Conservation (phyloP, 92 coral and sea anemone species). For the Paragorgia papillata region DNA sequence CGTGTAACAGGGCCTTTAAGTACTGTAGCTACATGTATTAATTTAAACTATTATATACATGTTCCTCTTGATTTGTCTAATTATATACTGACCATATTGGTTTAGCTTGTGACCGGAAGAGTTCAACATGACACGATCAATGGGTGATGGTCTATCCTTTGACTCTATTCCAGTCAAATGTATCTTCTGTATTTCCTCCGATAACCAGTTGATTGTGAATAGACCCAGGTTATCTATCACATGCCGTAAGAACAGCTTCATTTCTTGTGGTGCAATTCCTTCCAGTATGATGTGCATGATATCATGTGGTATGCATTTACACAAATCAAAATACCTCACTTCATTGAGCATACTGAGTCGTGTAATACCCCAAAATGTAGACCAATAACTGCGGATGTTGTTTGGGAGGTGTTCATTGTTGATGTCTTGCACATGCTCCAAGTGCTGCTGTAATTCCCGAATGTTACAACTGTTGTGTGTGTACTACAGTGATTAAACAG, state of each 20-base stretch:
- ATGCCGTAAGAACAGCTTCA: too few species aligned
- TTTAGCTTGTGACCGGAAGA: background rate
- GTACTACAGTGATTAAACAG: too few species aligned
- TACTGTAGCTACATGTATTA: too few species aligned
- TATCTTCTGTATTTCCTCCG: background rate
- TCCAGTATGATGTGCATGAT: slow-evolving; percentile 1
- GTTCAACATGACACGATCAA: background rate
- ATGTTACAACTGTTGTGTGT: too few species aligned
- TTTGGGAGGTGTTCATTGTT: background rate
- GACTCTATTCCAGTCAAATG: background rate
- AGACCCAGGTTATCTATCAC: background rate
- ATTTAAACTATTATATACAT: too few species aligned
- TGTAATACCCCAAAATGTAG: slow-evolving; percentile 9
- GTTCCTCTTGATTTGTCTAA: too few species aligned
- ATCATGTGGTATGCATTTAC: background rate
- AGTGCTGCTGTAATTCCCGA: too few species aligned
- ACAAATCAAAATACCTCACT: slow-evolving; percentile 9
- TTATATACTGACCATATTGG: slow-evolving; percentile 1
- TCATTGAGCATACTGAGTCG: background rate
- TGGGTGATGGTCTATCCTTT: background rate
- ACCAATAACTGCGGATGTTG: too few species aligned
- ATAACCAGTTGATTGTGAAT: background rate
- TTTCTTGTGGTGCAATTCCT: background rate
- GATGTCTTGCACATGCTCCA: too few species aligned
- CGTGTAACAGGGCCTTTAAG: too few species aligned